Evolutionary conservation across 2,888 invertebrate genomes (phyloP).

Genomic region (Rhodophaea formosa): DNA sequence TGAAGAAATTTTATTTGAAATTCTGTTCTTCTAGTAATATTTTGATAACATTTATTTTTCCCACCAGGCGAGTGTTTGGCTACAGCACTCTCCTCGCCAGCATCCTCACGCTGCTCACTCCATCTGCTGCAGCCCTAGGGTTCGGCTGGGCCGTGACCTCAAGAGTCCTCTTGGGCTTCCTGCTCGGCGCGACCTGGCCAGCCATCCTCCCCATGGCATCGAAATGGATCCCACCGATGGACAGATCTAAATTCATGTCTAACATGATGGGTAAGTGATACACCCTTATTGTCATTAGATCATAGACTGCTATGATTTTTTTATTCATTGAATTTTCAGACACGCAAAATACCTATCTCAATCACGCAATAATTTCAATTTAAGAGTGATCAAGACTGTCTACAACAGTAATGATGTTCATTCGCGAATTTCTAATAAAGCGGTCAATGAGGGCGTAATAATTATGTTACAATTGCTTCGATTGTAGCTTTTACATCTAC

Average conservation of each 20-base stretch:
- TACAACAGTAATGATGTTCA: constrained; percentile 29
- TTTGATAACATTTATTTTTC: constrained; percentile 18
- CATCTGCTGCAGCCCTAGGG: constrained; percentile 86
- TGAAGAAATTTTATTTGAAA: neutral
- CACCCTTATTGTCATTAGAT: neutral
- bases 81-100: constrained; percentile 92
- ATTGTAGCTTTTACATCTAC: constrained; percentile 34
- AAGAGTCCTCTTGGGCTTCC: constrained; percentile 88
- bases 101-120: constrained; percentile 89
- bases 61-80: constrained; percentile 87
- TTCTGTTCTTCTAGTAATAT: constrained; percentile 9
- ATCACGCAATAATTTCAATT: constrained; percentile 22
- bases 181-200: constrained; percentile 95
- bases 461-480: constrained; percentile 38
- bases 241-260: constrained; percentile 95
- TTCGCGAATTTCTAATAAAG: constrained; percentile 34
- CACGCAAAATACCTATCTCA: constrained; percentile 17
- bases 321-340: constrained; percentile 14
- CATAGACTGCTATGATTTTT: neutral
- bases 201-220: constrained; percentile 96
- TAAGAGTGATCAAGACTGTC: constrained; percentile 20
- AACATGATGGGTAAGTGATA: constrained; percentile 90
- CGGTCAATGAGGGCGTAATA: constrained; percentile 33
- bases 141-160: constrained; percentile 86
- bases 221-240: constrained; percentile 96